Evolutionary conservation across 1,140 invertebrate genomes (phyloP), one percentile per base, ranked within the genome.

Genomic region (Hormaphis cornu): DNA sequence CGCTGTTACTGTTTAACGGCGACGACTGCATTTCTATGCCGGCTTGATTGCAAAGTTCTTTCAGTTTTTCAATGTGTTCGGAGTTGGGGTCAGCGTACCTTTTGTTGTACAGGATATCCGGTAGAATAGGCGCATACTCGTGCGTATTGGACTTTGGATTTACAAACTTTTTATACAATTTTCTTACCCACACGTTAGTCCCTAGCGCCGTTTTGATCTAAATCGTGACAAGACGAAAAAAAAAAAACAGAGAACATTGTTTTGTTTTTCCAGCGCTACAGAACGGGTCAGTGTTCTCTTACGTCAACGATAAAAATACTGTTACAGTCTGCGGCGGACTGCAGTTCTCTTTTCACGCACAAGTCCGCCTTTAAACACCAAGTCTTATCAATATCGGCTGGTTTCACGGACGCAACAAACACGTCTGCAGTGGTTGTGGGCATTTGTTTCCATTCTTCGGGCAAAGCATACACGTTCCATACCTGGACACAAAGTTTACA

Each of bases 141-240:
- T 48, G 50, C 33, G 16, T 14, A 5, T 50, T 50, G 33, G 14
- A 30, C 8, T 63, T 16, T 33, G 28, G 14, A 33, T 63, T 8
- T 44, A 42, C 46, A 63, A 33, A 48, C 48, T 66, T 66, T 35
- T 20, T 48, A 16, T 33, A 66, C 1, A 66, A n/a, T 28, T 35
- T 33, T 22, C 50, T 30, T 35, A 66, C 50, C 61, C 61, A 66
- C 16, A 66, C 10, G 2, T 42, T 35, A 10, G 28, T 66, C 22
- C 44, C 44, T 24, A 66, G 20, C n/a, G 61, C 42, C 28, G 50
- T 33, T 66, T 66, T 50, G 35, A 66, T 1, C 61, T 66, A 24
- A 35, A n/a, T n/a, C n/a, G n/a, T n/a, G n/a, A n/a, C n/a, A n/a
- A n/a, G n/a, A n/a, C n/a, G n/a, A 48, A 66, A 61, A 20, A 26